A percentile compares a stretch with the other conserved stretches of the same genome.
Evolutionary conservation across 2,113 vertebrate species (phyloP).

Genomic region (Sceloporus tristichus): DNA sequence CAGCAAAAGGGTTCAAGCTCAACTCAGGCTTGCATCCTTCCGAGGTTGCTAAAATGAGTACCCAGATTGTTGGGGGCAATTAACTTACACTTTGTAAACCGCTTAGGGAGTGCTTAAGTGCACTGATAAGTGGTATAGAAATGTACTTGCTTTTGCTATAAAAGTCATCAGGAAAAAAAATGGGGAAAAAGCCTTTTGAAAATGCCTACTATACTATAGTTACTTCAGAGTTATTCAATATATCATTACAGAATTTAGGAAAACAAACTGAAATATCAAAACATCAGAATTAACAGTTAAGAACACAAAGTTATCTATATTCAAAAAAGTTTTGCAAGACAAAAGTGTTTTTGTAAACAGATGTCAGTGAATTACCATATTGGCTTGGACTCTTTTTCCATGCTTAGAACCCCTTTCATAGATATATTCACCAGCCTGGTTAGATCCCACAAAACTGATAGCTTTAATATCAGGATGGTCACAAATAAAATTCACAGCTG

Average conservation of each 20-base stretch:
- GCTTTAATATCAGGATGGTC: constrained; percentile 96
- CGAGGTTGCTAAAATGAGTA: too few relatives aligned
- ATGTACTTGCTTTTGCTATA: too few relatives aligned
- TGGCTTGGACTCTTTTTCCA: constrained; percentile 96
- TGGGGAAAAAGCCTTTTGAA: neutral
- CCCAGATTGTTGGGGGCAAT: too few relatives aligned
- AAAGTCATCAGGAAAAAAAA: neutral
- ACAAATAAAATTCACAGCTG: constrained; percentile 96
- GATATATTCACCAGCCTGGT: constrained; percentile 96
- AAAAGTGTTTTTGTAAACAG: neutral
- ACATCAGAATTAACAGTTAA: neutral
- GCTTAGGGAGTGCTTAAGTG: too few relatives aligned
- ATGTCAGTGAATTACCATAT: constrained; percentile 85
- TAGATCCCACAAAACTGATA: constrained; percentile 98
- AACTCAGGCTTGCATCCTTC: too few relatives aligned
- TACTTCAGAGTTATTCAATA: neutral
- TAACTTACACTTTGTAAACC: too few relatives aligned
- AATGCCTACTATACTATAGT: neutral
- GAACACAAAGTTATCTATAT: neutral
- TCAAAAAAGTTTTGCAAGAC: neutral
- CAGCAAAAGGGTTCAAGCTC: too few relatives aligned
- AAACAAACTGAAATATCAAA: neutral
- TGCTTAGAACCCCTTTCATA: constrained; percentile 94
- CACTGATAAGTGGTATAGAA: too few relatives aligned
- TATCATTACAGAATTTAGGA: neutral